Base-by-base conservation (phyloP, 2,113 vertebrate genomes). In the Oncorhynchus keta region DNA sequence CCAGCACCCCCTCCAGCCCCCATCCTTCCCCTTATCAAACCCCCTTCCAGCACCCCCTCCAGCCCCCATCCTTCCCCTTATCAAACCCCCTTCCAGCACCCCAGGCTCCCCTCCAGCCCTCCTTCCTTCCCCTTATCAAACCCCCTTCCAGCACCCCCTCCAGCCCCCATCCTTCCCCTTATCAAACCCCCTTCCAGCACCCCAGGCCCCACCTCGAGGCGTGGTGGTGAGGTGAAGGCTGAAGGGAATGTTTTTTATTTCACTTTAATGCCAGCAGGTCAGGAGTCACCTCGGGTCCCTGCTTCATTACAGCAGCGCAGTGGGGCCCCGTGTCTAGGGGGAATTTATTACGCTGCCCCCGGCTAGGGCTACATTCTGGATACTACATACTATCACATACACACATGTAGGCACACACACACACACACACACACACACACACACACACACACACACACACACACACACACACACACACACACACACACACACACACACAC, bases 271-370 rank as follows among this genome's bases (percentile, higher is more conserved):
- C 92, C 92, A 45, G 39, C 39, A 45, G 39, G 8, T 11, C 39
- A 45, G 39, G 39, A 93, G 93, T 84, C 88, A 76, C 84, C 83
- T 84, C 83, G 74, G 92, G 84, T 86, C 84, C 88, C 79, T 14
- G 88, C 77, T 92, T 94, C 92, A 93, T 96, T 95, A 92, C 93
- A 88, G 89, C 76, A 91, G 93, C 92, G 86, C 95, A 89, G 89
- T 69, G 86, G 93, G 92, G 89, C 81, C 90, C 84, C 84, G 77
- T 85, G 86, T 90, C 90, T 84, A 24, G 87, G 84, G 93, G 92
- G 90, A 93, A 95, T 93, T 94, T 87, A 92, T 92, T 90, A 90
- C 87, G 9, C 39, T 45, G 8, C 39, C 85, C 86, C 87, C 86
- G 83, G 73, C 16, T 55, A 51, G 39, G 22, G 55, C 48, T 39